Evolutionary conservation across 2,113 vertebrate species (phyloP).

Genomic region (Hassar affinis): DNA sequence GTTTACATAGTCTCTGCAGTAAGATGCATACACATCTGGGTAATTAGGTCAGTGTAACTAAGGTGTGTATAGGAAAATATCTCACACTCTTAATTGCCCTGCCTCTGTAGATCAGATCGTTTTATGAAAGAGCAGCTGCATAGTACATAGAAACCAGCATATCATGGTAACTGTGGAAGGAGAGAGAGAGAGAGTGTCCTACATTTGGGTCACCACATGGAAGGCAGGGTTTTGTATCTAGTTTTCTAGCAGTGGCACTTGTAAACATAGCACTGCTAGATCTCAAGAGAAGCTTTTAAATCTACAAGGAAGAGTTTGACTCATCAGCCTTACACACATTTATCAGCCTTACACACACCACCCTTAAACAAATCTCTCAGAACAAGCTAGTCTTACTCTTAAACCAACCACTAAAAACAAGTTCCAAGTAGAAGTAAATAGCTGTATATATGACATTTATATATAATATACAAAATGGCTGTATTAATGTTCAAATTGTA

Average conservation of each 20-base stretch:
- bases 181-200: not conserved
- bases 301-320: not conserved
- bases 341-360: not conserved
- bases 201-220: not conserved
- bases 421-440: no score
- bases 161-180: not conserved
- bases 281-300: not conserved
- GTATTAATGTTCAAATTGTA: no score
- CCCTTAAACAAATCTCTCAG: not conserved
- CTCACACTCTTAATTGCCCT: not conserved
- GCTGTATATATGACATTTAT: no score
- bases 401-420: no score
- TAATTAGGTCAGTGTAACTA: constrained; percentile 41
- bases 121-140: constrained; percentile 17
- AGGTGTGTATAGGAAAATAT: not conserved
- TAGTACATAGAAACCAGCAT: not conserved
- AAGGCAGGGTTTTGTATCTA: not conserved
- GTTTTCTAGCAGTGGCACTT: not conserved
- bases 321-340: not conserved
- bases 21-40: constrained; percentile 24
- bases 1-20: constrained; percentile 9
- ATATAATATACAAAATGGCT: no score
- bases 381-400: no score
- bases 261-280: constrained; percentile 11
- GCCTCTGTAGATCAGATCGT: constrained; percentile 1